Base-by-base conservation (phyloP, 2,888 invertebrate species). In the Zhuqinia jingwanae region DNA sequence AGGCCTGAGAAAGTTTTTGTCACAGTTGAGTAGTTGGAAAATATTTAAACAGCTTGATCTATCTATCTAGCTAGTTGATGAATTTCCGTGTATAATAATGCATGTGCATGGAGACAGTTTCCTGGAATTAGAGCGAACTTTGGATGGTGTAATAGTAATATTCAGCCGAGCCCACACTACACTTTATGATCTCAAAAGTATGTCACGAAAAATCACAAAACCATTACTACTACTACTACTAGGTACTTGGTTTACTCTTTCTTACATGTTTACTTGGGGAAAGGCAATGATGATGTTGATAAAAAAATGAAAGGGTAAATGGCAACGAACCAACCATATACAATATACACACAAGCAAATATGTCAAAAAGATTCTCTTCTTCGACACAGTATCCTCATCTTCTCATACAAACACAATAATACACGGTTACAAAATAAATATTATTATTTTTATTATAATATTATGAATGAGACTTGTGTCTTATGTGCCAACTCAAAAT, bases 231-330 rank as follows among this genome's bases (percentile, higher is more conserved):
- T 36, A 6, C 5, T 36, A 6, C 36, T 36, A 8, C 36, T 36
- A 36, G n/a, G n/a, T n/a, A n/a, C n/a, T n/a, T n/a, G n/a, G n/a
- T n/a, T n/a, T n/a, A n/a, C n/a, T n/a, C n/a, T n/a, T n/a, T n/a
- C n/a, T n/a, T n/a, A n/a, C n/a, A n/a, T n/a, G 20, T 68, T 68
- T 27, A 68, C 68, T 45, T 45, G 8, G 36, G 36, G 36, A 36
- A 36, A 36, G 36, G 45, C 68, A 68, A 6, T n/a, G n/a, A 20
- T 36, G 17, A 36, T 3, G 47, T 25, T 30, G 22, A 45, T 47
- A 73, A 73, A 68, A 73, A 36, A 73, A 47, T 47, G 50, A 73
- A 73, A 50, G 70, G 70, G 70, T 73, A 73, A 73, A 73, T 73
- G 70, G 47, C 70, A 47, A 73, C 50, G 47, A 73, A 73, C 50